These are phyloP conservation scores for Penaeus indicus DNA, from an alignment of 1,140 invertebrate genomes.

Conservation along the genomic window DNA sequence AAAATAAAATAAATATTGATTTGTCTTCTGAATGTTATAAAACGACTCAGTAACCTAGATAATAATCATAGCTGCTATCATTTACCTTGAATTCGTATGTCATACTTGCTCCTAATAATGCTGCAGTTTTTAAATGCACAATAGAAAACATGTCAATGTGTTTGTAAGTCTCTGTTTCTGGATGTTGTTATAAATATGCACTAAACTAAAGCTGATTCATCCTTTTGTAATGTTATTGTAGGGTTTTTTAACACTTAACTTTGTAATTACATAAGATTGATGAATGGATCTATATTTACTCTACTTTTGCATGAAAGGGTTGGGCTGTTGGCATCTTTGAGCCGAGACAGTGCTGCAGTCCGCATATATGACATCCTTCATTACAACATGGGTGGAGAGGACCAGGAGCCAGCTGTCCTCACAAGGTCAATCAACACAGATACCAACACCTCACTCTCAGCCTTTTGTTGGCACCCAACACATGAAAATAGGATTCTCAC, in stretches of 20 bases:
- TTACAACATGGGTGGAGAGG: conserved; percentile 77
- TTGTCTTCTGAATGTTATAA: no score
- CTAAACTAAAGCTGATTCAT: no score
- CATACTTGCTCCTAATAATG: no score
- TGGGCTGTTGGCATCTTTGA: conserved; percentile 82
- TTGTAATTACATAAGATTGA: neutral
- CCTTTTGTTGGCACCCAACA: conserved; percentile 87
- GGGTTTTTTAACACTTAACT: neutral
- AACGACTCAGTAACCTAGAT: no score
- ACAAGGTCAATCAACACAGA: conserved; percentile 77
- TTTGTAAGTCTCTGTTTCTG: no score
- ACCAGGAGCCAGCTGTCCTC: conserved; percentile 81
- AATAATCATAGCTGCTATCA: no score
- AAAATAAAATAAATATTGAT: no score
- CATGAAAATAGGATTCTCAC: conserved; percentile 83
- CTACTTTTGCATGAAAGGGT: conserved; percentile 72
- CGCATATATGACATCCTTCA: conserved; percentile 87
- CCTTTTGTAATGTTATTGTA: no score
- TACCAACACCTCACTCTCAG: conserved; percentile 72
- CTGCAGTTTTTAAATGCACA: no score
- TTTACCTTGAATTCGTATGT: no score
- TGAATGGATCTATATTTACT: conserved; percentile 22
- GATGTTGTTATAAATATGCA: no score
- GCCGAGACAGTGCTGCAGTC: conserved; percentile 79
- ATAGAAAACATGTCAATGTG: no score